A percentile compares a stretch with the other conserved stretches of the same genome.
Conservation (phyloP, 30 jellyfish, hydroid and myxozoan genomes). For the Sanderia malayensis region DNA sequence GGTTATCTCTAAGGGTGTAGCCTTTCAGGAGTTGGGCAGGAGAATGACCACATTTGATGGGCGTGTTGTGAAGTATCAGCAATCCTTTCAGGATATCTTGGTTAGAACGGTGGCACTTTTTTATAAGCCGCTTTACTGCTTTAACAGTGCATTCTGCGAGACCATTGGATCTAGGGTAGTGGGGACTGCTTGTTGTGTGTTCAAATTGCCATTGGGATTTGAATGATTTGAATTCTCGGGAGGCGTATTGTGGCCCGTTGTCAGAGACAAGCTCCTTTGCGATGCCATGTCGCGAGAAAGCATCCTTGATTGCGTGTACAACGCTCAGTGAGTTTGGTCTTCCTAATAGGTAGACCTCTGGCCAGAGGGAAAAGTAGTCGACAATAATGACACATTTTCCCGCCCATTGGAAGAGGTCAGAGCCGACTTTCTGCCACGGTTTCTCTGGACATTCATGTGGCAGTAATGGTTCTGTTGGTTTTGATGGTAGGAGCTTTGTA, state of each 20-base stretch:
- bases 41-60: slow-evolving; percentile 35
- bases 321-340: slow-evolving; percentile 16
- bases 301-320: slow-evolving; percentile 42
- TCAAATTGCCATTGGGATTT: slow-evolving; percentile 17
- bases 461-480: slow-evolving; percentile 20
- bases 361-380: slow-evolving; percentile 40
- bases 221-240: slow-evolving; percentile 11
- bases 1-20: slow-evolving; percentile 23
- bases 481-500: slow-evolving; percentile 26
- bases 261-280: slow-evolving; percentile 47
- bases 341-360: slow-evolving; percentile 32
- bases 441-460: slow-evolving; percentile 23
- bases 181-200: slow-evolving; percentile 58
- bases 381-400: slow-evolving; percentile 25
- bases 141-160: slow-evolving; percentile 28
- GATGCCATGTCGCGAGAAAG: slow-evolving; percentile 41
- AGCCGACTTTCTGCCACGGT: slow-evolving; percentile 40
- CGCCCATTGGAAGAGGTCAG: slow-evolving; percentile 23
- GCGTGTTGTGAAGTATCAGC: slow-evolving; percentile 38
- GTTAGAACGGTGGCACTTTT: slow-evolving; percentile 42
- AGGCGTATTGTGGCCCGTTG: slow-evolving; percentile 42
- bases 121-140: slow-evolving; percentile 23
- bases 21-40: slow-evolving; percentile 45
- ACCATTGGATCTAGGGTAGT: slow-evolving; percentile 43
- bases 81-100: slow-evolving; percentile 44